Base-by-base conservation (phyloP, 2,888 invertebrate species). In the Furcula furcula region DNA sequence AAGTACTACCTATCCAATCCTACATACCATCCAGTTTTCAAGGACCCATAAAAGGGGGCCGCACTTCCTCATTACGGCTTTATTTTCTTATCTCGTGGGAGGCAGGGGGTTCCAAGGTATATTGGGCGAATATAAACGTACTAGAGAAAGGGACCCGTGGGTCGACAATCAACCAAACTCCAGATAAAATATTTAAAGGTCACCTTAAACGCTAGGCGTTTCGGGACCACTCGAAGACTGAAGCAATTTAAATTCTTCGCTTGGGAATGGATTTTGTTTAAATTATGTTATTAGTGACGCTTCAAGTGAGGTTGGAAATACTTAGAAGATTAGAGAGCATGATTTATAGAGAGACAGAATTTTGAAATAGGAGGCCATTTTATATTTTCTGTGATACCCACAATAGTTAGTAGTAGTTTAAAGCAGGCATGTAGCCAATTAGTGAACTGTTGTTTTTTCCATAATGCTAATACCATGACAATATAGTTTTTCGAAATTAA, bases 151-250 rank as follows among this genome's bases (percentile, higher is more conserved):
- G 77, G 75, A 68, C 68, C 68, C 76, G 71, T 74, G 79, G 77
- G 81, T 80, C 75, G 80, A 76, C 84, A 82, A 85, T 85, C 82
- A 80, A 76, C 70, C 70, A 65, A 72, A 76, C 76, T 80, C 67
- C 70, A 84, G 84, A 85, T 87, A 84, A 86, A 85, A 84, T 85
- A 85, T 84, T 83, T 83, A 82, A 78, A 85, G 83, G 81, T 83
- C 79, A 79, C 71, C 72, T 76, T 73, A 64, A 63, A 55, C 47
- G 61, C 60, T 61, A 62, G 72, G 63, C 64, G 67, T 68, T 65
- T 62, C 55, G 51, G 65, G 66, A 65, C 55, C 62, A 66, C 65
- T 75, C 57, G 65, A 65, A 65, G 65, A 58, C 65, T 68, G 63
- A 64, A 68, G 67, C 69, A 64, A 71, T 81, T 79, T 69, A 72